A percentile compares a stretch with the other conserved stretches of the same genome.
Conservation (phyloP, 64 coral and sea anemone genomes). For the Stylophora pistillata region DNA sequence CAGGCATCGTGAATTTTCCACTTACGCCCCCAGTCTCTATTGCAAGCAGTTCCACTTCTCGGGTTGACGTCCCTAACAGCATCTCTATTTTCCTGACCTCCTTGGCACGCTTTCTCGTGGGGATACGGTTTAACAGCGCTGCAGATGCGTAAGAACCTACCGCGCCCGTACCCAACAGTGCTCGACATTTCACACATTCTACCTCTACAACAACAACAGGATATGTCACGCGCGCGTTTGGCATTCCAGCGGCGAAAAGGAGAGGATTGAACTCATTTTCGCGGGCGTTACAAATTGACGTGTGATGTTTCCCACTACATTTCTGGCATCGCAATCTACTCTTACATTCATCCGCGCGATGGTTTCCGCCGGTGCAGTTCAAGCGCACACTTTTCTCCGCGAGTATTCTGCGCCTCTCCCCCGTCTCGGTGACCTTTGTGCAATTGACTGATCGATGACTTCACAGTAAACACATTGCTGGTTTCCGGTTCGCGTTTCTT, state of each 20-base stretch:
- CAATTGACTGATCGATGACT: slow-evolving; percentile 11
- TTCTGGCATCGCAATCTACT: slow-evolving; percentile 25
- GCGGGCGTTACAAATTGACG: no score
- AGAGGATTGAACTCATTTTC: no score
- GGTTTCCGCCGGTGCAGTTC: slow-evolving; percentile 19
- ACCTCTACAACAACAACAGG: no score
- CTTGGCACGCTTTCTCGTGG: slow-evolving; percentile 23
- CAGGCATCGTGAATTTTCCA: slow-evolving; percentile 27
- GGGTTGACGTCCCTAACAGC: background rate
- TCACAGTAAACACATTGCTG: slow-evolving; percentile 40
- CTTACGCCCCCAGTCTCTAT: slow-evolving; percentile 21
- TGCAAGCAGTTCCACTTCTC: slow-evolving; percentile 2
- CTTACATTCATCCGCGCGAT: slow-evolving; percentile 15
- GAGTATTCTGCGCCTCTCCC: slow-evolving; percentile 10
- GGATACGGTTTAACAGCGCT: slow-evolving; percentile 21
- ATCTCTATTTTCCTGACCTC: no score
- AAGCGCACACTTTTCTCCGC: slow-evolving; percentile 5
- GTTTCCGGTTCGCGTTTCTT: background rate
- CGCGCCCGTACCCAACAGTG: slow-evolving; percentile 46
- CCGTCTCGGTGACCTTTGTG: background rate
- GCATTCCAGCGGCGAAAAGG: no score
- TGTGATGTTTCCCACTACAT: no score
- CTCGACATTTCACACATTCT: background rate
- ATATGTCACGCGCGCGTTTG: no score
- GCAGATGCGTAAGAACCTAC: slow-evolving; percentile 28